Evolutionary conservation across 2,113 vertebrate species (phyloP).

Genomic region (Limnothrissa miodon): DNA sequence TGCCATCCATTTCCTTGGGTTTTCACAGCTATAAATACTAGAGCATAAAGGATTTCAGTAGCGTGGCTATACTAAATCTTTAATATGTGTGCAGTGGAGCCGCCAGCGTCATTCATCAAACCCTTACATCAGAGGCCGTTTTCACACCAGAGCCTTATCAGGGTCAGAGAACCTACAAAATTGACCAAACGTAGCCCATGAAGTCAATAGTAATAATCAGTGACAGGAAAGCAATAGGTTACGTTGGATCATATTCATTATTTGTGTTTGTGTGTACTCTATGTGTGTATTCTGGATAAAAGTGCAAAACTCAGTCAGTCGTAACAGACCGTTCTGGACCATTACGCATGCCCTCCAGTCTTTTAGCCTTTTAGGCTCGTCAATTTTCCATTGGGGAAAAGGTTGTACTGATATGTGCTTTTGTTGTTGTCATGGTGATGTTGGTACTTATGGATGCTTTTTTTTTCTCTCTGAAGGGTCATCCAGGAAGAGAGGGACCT

Average conservation of each 20-base stretch:
- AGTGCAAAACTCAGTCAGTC: neutral
- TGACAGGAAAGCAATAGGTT: neutral
- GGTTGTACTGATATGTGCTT: conserved; percentile 33
- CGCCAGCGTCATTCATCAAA: neutral
- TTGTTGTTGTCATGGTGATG: conserved; percentile 36
- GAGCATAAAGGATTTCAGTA: neutral
- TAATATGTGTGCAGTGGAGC: neutral
- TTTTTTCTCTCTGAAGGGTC: conserved; percentile 72
- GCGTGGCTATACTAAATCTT: neutral
- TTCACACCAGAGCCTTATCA: neutral
- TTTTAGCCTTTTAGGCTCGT: conserved; percentile 23
- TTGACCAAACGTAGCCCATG: neutral
- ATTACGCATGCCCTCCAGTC: conserved; percentile 23
- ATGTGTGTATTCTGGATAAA: neutral
- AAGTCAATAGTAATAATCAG: neutral
- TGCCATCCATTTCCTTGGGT: neutral
- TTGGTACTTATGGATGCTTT: conserved; percentile 9
- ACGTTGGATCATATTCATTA: neutral
- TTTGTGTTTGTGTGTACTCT: neutral
- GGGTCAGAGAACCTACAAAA: neutral
- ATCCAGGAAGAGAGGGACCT: conserved; percentile 88
- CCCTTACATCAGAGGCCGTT: neutral
- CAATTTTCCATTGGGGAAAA: neutral
- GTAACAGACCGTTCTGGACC: conserved; percentile 18
- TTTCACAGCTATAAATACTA: neutral